Conservation (phyloP, 2,797 vertebrate species). For the Arctocebus calabarensis region DNA sequence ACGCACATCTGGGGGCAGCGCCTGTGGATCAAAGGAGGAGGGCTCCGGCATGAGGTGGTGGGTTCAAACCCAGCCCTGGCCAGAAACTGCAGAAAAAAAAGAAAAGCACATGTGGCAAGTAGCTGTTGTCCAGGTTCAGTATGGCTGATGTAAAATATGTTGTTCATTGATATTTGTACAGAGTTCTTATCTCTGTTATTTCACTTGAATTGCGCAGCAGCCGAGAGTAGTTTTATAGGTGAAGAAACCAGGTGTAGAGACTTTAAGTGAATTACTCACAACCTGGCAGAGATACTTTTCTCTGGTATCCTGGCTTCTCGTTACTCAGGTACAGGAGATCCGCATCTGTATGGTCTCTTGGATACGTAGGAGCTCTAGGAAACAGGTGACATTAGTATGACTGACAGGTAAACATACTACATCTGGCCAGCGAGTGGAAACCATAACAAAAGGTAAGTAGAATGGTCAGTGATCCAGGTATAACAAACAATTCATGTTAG, state of each 20-base stretch:
- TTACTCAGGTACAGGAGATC: neutral
- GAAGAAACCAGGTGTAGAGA: neutral
- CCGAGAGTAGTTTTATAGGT: neutral
- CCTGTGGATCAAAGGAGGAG: too few species aligned
- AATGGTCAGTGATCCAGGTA: neutral
- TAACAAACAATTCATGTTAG: neutral
- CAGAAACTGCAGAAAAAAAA: too few species aligned
- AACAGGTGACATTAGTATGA: neutral
- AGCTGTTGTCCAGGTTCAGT: neutral
- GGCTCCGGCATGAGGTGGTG: too few species aligned
- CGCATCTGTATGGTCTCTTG: neutral
- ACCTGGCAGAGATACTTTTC: neutral
- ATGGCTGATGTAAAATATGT: neutral
- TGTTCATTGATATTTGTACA: neutral
- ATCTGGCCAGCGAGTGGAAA: neutral
- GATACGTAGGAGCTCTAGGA: neutral
- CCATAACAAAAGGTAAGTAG: neutral
- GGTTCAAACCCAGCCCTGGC: too few species aligned
- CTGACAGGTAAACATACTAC: neutral
- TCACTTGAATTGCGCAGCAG: neutral
- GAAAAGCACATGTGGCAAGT: too few species aligned
- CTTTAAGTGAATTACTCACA: neutral
- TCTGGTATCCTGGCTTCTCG: neutral
- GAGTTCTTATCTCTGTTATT: neutral
- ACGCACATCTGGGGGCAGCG: too few species aligned